Evolutionary conservation across 2,888 invertebrate genomes (phyloP).

Genomic region (Diaperis boleti): DNA sequence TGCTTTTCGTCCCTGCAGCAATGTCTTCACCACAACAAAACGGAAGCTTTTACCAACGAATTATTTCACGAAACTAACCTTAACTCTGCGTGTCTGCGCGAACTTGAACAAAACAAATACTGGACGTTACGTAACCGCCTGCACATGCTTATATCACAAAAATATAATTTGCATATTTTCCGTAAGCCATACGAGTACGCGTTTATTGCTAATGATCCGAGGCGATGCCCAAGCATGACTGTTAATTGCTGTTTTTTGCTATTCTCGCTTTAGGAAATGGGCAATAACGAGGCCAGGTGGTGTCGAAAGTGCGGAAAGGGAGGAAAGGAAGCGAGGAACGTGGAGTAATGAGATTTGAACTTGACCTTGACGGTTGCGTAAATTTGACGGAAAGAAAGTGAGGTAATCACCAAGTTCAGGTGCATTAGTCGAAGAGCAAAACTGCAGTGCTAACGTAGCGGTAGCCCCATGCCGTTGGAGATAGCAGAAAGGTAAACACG

Average conservation of each 20-base stretch:
- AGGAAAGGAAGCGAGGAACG: conserved; percentile 38
- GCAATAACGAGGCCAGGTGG: conserved; percentile 7
- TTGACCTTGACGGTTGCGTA: conserved; percentile 40
- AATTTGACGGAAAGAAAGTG: neutral
- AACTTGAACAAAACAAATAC: conserved; percentile 32
- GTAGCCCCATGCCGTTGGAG: no score
- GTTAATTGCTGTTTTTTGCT: conserved; percentile 20
- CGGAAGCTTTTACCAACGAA: no score
- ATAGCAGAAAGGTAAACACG: no score
- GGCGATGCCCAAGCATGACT: conserved; percentile 27
- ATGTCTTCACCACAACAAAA: no score
- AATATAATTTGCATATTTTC: conserved; percentile 20
- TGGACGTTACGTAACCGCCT: conserved; percentile 11
- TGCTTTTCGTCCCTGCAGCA: no score
- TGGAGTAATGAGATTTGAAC: conserved; percentile 33
- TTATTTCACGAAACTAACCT: no score
- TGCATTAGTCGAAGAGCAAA: neutral
- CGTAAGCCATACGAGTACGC: neutral
- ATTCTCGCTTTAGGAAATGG: conserved; percentile 12
- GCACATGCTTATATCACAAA: conserved; percentile 5
- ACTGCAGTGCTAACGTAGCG: no score
- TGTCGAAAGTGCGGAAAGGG: conserved; percentile 43
- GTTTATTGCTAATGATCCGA: conserved; percentile 1
- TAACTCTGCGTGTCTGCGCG: conserved; percentile 22
- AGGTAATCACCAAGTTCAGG: neutral